These are phyloP conservation scores for Brachypalpus laphriformis DNA, from an alignment of 2,888 invertebrate genomes.

Conservation along the genomic window DNA sequence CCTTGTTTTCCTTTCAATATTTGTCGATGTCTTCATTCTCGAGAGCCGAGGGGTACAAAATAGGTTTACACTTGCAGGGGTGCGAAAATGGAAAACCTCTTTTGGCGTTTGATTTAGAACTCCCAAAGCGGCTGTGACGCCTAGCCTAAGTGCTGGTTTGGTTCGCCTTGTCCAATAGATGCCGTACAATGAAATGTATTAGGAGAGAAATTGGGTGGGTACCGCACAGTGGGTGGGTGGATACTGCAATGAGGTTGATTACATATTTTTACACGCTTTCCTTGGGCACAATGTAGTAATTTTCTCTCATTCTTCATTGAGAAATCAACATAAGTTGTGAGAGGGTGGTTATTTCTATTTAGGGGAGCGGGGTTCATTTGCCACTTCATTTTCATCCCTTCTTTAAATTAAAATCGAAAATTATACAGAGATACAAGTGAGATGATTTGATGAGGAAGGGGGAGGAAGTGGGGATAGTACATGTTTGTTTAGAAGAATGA, in stretches of 20 bases:
- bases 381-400: slow-evolving; percentile 57
- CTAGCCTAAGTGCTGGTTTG: slow-evolving; percentile 45
- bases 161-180: slow-evolving; percentile 26
- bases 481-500: slow-evolving; percentile 22
- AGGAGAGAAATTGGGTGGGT: slow-evolving; percentile 19
- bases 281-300: slow-evolving; percentile 53
- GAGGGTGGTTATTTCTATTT: slow-evolving; percentile 22
- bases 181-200: slow-evolving; percentile 44
- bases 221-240: slow-evolving; percentile 7
- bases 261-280: slow-evolving; percentile 28
- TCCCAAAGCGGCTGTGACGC: slow-evolving; percentile 53
- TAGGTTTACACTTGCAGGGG: slow-evolving; percentile 21
- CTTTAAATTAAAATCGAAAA: slow-evolving; percentile 64
- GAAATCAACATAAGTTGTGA: slow-evolving; percentile 58
- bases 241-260: slow-evolving; percentile 57
- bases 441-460: background rate
- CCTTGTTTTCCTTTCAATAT: slow-evolving; percentile 5
- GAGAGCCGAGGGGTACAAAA: slow-evolving; percentile 1
- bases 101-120: slow-evolving; percentile 67
- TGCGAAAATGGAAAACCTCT: slow-evolving; percentile 27
- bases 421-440: slow-evolving; percentile 45
- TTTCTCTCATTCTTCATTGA: slow-evolving; percentile 46
- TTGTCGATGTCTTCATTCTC: slow-evolving; percentile 62
- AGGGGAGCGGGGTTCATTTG: slow-evolving; percentile 44
- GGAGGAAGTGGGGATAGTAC: background rate